These are phyloP conservation scores for Brevimyrus niger DNA, from an alignment of 2,113 vertebrate species.

Conservation along the genomic window DNA sequence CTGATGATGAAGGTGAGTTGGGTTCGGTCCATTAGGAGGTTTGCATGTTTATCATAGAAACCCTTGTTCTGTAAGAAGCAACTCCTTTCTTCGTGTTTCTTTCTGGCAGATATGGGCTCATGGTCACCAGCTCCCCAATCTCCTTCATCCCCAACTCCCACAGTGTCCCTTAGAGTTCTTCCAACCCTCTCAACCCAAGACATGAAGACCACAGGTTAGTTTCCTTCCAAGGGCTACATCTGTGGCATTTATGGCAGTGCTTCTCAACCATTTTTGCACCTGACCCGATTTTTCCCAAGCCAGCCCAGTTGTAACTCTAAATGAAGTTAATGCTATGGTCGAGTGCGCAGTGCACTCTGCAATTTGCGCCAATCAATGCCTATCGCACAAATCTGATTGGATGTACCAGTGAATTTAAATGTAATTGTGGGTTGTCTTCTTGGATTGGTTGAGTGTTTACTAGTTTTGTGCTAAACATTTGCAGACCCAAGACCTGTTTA, in stretches of 20 bases:
- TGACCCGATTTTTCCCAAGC: too few species aligned
- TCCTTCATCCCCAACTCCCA: conserved; percentile 66
- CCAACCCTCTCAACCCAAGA: conserved; percentile 86
- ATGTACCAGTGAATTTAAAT: too few species aligned
- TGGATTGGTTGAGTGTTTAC: too few species aligned
- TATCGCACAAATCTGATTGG: too few species aligned
- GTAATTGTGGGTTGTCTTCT: too few species aligned
- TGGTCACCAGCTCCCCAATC: conserved; percentile 75
- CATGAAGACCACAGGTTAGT: conserved; percentile 88
- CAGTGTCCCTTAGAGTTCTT: conserved; percentile 77
- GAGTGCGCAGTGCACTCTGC: too few species aligned
- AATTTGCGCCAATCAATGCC: too few species aligned
- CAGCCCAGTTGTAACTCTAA: too few species aligned
- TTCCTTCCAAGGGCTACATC: not conserved
- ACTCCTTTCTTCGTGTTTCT: not conserved
- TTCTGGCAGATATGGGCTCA: conserved; percentile 68
- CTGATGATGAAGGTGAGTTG: conserved; percentile 85
- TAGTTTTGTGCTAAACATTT: too few species aligned
- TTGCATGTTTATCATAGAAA: not conserved
- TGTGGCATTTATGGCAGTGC: not conserved
- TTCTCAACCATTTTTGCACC: not conserved
- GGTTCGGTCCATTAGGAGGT: too few species aligned
- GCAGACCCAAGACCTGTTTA: too few species aligned
- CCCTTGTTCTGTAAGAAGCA: not conserved
- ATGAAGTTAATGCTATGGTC: too few species aligned